These are phyloP conservation scores for Cataglyphis cursor DNA, from an alignment of 2,888 invertebrate genomes.

Conservation along the genomic window DNA sequence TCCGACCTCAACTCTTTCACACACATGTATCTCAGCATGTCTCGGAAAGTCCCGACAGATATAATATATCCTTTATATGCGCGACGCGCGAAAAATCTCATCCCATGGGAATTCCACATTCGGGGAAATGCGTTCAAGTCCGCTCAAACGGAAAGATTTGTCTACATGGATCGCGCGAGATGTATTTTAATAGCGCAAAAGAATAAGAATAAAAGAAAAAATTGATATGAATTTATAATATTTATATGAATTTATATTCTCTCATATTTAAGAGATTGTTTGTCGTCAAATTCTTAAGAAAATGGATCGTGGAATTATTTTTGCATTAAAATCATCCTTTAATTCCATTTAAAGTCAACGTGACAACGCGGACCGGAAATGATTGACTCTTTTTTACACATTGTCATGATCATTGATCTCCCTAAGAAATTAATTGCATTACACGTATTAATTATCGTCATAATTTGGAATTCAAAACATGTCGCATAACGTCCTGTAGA, in stretches of 20 bases:
- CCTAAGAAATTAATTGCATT: background rate
- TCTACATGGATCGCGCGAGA: background rate
- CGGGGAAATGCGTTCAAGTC: background rate
- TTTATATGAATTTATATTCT: slow-evolving; percentile 12
- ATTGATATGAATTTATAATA: slow-evolving; percentile 7
- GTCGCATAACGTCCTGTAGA: background rate
- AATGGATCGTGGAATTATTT: background rate
- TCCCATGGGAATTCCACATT: background rate
- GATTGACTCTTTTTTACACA: background rate
- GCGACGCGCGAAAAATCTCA: slow-evolving; percentile 11
- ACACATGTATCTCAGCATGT: background rate
- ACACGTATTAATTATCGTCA: slow-evolving; percentile 8
- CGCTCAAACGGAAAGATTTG: background rate
- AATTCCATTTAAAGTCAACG: background rate
- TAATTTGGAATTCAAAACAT: background rate
- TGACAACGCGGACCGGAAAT: background rate
- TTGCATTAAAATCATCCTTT: background rate
- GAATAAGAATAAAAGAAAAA: background rate
- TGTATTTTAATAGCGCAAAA: slow-evolving; percentile 6
- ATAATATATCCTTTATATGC: slow-evolving; percentile 30
- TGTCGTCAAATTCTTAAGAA: background rate
- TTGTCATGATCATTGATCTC: background rate
- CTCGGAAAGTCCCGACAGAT: background rate
- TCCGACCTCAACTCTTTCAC: slow-evolving; percentile 18
- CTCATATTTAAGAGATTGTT: background rate